phyloP scores from a whole-genome alignment of 2,797 vertebrate genomes.

The Ptychadena robeensis region DNA sequence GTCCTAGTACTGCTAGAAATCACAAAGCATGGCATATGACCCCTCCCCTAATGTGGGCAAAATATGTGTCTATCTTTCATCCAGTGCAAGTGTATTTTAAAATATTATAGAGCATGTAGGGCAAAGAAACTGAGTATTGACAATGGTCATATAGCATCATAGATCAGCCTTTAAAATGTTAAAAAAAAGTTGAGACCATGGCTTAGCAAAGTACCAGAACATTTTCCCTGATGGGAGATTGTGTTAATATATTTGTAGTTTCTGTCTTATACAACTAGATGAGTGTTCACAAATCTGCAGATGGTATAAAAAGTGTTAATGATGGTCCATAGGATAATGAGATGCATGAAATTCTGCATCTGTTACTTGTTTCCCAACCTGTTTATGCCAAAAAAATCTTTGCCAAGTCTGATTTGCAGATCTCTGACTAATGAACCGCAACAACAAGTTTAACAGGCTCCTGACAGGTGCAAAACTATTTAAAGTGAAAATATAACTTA shows the following conservation, averaged over 20 bases:
- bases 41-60: too few species aligned
- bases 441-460: constrained; percentile 50
- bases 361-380: constrained; percentile 44
- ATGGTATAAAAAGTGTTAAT: constrained; percentile 35
- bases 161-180: too few species aligned
- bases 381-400: constrained; percentile 35
- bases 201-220: neutral
- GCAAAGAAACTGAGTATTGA: neutral
- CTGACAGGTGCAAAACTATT: constrained; percentile 20
- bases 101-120: neutral
- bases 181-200: neutral
- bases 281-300: neutral
- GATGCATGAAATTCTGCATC: constrained; percentile 41
- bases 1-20: too few species aligned
- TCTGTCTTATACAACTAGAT: neutral
- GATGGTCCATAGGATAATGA: constrained; percentile 29
- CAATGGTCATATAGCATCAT: neutral
- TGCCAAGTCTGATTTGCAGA: constrained; percentile 46
- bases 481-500: constrained; percentile 9
- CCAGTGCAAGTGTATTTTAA: too few species aligned
- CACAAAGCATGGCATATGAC: too few species aligned
- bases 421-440: constrained; percentile 45
- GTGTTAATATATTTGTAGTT: neutral
- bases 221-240: neutral
- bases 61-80: too few species aligned